Evolutionary conservation across 35 echinoderm and acorn worm species (phyloP).

Genomic region (Ophioderma brevispina): DNA sequence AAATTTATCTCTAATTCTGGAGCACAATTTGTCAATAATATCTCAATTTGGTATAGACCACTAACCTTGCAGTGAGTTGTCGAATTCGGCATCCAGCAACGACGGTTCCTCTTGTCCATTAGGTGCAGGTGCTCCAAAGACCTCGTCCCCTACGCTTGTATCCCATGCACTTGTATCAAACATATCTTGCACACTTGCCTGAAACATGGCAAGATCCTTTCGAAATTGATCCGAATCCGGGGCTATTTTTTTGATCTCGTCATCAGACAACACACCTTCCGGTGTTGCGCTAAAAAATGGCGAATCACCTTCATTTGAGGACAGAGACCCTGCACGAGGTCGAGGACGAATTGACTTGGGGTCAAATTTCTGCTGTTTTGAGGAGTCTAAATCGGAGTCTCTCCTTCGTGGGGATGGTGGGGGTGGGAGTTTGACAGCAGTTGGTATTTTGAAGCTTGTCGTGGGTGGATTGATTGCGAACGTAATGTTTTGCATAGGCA

Average conservation of each 20-base stretch:
- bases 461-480: constrained; percentile 73
- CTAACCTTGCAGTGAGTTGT: constrained; percentile 43
- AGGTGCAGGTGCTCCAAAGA: neutral
- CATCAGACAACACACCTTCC: constrained; percentile 3
- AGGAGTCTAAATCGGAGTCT: constrained; percentile 36
- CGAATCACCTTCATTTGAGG: constrained; percentile 15
- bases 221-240: constrained; percentile 14
- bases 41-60: no score
- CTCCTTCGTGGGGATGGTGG: constrained; percentile 74
- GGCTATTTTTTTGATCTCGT: neutral
- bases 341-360: constrained; percentile 75
- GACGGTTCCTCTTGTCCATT: constrained; percentile 25
- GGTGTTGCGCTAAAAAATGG: neutral
- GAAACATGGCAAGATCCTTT: constrained; percentile 66
- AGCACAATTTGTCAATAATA: no score
- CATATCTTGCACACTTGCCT: constrained; percentile 83
- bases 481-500: constrained; percentile 76
- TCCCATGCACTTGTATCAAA: constrained; percentile 74
- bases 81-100: constrained; percentile 68
- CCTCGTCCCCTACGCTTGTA: constrained; percentile 22
- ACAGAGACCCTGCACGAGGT: constrained; percentile 30
- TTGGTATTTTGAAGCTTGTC: constrained; percentile 38
- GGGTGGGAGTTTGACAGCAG: constrained; percentile 87
- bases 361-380: constrained; percentile 74
- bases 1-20: no score